These are phyloP conservation scores for Diorhabda carinulata DNA, from an alignment of 1,140 invertebrate species.

Conservation along the genomic window DNA sequence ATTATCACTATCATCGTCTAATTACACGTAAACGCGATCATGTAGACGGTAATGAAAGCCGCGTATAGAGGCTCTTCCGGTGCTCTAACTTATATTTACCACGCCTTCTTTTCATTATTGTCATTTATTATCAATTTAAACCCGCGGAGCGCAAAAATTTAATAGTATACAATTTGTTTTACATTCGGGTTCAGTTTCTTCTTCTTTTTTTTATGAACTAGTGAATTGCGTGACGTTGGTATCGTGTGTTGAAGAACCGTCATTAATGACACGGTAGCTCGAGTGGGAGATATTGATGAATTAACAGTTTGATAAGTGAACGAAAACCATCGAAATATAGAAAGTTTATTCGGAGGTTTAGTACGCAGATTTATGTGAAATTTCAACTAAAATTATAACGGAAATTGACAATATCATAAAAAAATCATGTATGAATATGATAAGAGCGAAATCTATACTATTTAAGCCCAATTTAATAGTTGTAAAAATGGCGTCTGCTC, in stretches of 20 bases:
- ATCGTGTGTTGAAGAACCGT: constrained; percentile 24
- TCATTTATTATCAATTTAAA: constrained; percentile 47
- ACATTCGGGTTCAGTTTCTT: constrained; percentile 32
- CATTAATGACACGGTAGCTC: constrained; percentile 19
- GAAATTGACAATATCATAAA: too few relatives aligned
- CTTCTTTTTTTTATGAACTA: constrained; percentile 11
- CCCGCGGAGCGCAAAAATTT: constrained; percentile 45
- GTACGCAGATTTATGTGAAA: too few relatives aligned
- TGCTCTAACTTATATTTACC: constrained; percentile 32
- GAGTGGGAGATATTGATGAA: constrained; percentile 27
- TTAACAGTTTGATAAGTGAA: constrained; percentile 19
- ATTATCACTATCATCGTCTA: constrained; percentile 5
- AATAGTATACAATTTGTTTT: constrained; percentile 46
- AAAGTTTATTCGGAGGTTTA: too few relatives aligned
- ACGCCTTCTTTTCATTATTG: constrained; percentile 45
- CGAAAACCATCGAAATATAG: too few relatives aligned
- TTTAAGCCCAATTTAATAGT: background rate
- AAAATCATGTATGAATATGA: too few relatives aligned
- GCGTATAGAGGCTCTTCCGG: constrained; percentile 40
- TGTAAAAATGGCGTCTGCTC: background rate
- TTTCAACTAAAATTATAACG: too few relatives aligned
- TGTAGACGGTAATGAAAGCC: constrained; percentile 20
- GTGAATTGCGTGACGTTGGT: constrained; percentile 27
- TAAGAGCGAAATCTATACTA: too few relatives aligned
- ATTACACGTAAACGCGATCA: constrained; percentile 18